Evolutionary conservation across 2,113 vertebrate species (phyloP).

Genomic region (Pelmatolapia mariae): DNA sequence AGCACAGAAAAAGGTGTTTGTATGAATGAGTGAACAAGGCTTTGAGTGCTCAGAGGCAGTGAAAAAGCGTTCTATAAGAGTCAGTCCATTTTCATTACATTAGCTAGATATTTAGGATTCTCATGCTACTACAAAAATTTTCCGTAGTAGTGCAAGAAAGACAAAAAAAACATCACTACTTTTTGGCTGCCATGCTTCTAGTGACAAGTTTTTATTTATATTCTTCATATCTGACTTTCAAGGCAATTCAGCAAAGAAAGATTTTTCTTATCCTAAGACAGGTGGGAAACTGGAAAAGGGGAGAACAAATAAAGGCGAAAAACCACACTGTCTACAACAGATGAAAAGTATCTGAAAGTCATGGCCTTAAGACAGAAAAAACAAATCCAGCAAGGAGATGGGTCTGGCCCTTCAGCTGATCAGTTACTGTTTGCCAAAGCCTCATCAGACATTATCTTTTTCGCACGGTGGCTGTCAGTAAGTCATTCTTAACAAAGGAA

Average conservation of each 20-base stretch:
- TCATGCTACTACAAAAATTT: background rate
- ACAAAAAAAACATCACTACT: background rate
- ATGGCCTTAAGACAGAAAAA: background rate
- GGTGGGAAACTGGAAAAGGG: too few relatives aligned
- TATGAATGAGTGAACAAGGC: background rate
- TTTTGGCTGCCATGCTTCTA: background rate
- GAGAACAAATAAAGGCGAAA: background rate
- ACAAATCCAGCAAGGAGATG: background rate
- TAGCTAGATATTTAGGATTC: background rate
- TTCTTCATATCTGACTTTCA: too few relatives aligned
- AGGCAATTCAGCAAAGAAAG: too few relatives aligned
- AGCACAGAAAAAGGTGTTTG: background rate
- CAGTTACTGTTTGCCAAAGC: background rate
- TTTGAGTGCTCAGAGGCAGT: background rate
- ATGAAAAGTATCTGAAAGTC: background rate
- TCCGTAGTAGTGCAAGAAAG: background rate
- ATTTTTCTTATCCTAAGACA: too few relatives aligned
- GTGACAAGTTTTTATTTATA: background rate
- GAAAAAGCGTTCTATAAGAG: background rate
- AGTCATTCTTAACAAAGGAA: too few relatives aligned
- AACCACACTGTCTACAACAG: background rate
- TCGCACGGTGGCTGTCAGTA: background rate
- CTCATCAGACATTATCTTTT: accelerated
- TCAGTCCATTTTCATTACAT: background rate
- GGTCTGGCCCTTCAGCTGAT: background rate